Evolutionary conservation across 2,797 vertebrate species (phyloP).

Genomic region (Micropoecilia bifurca): DNA sequence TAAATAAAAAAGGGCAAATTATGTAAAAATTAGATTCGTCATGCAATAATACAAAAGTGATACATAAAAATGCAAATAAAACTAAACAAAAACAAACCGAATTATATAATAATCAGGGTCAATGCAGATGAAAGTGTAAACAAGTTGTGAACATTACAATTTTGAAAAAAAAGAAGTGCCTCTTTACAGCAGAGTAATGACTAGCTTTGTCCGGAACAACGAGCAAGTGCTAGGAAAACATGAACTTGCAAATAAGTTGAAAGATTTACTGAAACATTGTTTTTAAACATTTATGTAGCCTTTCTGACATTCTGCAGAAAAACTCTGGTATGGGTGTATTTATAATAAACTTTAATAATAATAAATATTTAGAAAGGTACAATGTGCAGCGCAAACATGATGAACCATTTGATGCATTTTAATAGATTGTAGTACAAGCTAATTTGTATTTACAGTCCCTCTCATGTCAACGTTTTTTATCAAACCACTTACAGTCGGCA

Average conservation of each 20-base stretch:
- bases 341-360: too few species aligned
- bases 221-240: neutral
- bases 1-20: neutral
- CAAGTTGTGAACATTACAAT: neutral
- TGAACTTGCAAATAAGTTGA: neutral
- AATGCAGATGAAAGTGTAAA: neutral
- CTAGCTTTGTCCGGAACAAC: neutral
- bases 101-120: neutral
- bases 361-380: too few species aligned
- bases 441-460: too few species aligned
- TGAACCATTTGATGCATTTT: too few species aligned
- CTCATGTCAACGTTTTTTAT: too few species aligned
- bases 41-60: neutral
- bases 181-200: neutral
- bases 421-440: too few species aligned
- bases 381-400: too few species aligned
- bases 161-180: neutral
- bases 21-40: neutral
- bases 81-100: neutral
- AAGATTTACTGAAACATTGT: neutral
- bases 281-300: neutral
- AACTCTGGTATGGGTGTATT: neutral
- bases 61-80: neutral
- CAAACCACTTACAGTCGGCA: too few species aligned
- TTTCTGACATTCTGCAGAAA: neutral